Percentiles rank a stretch among this genome's conserved stretches.
Conservation (phyloP, 2,797 vertebrate genomes). For the Clarias laeviceps region DNA sequence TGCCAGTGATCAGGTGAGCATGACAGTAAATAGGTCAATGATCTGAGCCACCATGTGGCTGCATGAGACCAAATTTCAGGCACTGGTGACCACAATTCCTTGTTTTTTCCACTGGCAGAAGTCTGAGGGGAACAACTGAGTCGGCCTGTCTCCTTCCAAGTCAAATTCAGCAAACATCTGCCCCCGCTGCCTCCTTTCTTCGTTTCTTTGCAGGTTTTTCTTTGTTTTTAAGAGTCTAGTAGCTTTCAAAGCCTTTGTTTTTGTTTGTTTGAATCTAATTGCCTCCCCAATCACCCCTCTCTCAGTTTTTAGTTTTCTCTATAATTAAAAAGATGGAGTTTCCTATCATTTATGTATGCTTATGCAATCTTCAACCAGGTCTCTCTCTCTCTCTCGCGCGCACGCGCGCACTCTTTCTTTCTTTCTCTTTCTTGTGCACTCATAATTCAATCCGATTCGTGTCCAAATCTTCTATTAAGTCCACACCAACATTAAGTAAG, state of each 20-base stretch:
- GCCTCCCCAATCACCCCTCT: slow-evolving; percentile 14
- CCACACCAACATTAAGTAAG: background rate
- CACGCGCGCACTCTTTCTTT: background rate
- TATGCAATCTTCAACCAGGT: background rate
- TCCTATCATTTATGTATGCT: slow-evolving; percentile 2
- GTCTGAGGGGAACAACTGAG: slow-evolving; percentile 76
- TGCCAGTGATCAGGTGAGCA: slow-evolving; percentile 38
- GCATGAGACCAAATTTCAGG: slow-evolving; percentile 60
- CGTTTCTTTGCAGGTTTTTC: slow-evolving; percentile 51
- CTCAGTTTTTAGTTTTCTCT: slow-evolving; percentile 28
- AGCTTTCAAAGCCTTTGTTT: slow-evolving; percentile 41
- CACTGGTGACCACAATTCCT: slow-evolving; percentile 65
- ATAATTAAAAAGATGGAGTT: background rate
- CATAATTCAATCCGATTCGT: background rate
- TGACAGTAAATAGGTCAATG: slow-evolving; percentile 67
- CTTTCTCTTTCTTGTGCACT: background rate
- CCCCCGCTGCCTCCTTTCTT: slow-evolving; percentile 49
- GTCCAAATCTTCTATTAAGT: background rate
- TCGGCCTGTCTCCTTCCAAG: slow-evolving; percentile 66
- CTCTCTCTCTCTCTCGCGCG: background rate
- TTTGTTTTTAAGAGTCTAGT: slow-evolving; percentile 56
- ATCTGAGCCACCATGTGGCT: slow-evolving; percentile 59
- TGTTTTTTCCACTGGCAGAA: slow-evolving; percentile 77
- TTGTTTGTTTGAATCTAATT: slow-evolving; percentile 32
- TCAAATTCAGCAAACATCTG: slow-evolving; percentile 62